These are phyloP conservation scores for Deladenus siricidicola DNA, from an alignment of 2,888 invertebrate genomes.

Conservation along the genomic window DNA sequence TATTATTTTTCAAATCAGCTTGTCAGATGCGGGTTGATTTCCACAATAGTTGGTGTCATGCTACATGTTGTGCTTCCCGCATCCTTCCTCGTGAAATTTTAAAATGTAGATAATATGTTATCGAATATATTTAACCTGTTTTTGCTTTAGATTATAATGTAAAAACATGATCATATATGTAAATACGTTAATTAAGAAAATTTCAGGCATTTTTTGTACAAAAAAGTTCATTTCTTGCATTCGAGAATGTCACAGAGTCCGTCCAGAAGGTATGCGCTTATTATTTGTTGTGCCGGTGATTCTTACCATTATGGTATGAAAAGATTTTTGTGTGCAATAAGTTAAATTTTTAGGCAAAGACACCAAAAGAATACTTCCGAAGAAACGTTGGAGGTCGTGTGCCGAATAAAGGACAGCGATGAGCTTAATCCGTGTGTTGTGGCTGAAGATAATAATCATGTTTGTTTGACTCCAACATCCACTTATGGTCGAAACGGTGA, in stretches of 20 bases:
- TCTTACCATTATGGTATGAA: neutral
- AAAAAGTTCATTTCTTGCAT: neutral
- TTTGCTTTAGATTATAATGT: no score
- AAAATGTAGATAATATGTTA: no score
- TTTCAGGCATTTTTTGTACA: neutral
- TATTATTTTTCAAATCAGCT: neutral
- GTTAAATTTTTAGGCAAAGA: neutral
- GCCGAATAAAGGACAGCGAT: conserved; percentile 38
- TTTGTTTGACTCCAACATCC: conserved; percentile 34
- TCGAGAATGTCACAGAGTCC: neutral
- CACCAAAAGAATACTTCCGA: neutral
- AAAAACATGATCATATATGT: no score
- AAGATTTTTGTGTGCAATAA: neutral
- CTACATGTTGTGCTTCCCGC: no score
- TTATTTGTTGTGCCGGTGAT: neutral
- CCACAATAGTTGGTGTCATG: no score
- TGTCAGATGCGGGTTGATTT: no score
- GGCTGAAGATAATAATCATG: conserved; percentile 31
- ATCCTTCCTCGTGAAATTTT: no score
- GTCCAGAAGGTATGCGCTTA: neutral
- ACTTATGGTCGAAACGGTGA: conserved; percentile 14
- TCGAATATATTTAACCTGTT: no score
- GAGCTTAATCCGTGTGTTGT: conserved; percentile 34
- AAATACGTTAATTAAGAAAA: neutral
- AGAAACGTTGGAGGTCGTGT: conserved; percentile 36